phyloP scores from a whole-genome alignment of 2,888 invertebrate species.

The Himalopsyche kuldschensis region DNA sequence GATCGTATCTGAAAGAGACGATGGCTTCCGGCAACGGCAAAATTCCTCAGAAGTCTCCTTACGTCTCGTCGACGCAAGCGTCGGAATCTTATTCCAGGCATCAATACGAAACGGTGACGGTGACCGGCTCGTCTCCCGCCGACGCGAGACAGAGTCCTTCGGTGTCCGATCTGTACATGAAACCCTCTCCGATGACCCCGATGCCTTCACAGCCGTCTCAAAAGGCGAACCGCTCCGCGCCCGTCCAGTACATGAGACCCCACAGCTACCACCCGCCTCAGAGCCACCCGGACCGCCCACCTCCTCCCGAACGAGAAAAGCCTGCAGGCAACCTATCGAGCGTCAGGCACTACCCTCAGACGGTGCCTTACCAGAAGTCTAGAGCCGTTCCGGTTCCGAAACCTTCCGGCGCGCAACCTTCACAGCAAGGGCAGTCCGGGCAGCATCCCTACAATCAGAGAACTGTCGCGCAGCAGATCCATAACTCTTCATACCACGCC shows the following conservation, averaged over 20 bases:
- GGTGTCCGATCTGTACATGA: constrained; percentile 7
- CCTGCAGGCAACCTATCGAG: constrained; percentile 36
- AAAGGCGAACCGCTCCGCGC: constrained; percentile 25
- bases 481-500: constrained; percentile 35
- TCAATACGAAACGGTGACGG: constrained; percentile 14
- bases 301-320: constrained; percentile 24
- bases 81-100: constrained; percentile 14
- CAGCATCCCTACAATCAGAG: constrained; percentile 30
- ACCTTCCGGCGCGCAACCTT: neutral
- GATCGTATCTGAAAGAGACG: constrained; percentile 10
- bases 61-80: neutral
- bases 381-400: constrained; percentile 23
- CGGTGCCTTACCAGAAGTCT: constrained; percentile 42
- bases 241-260: constrained; percentile 11
- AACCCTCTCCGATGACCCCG: constrained; percentile 3
- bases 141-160: constrained; percentile 25
- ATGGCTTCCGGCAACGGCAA: neutral
- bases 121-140: neutral
- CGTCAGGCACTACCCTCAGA: constrained; percentile 40
- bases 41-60: neutral
- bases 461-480: constrained; percentile 39
- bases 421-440: constrained; percentile 23
- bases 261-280: constrained; percentile 24
- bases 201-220: constrained; percentile 13
- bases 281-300: constrained; percentile 17